These are phyloP conservation scores for Pentalonia nigronervosa DNA, from an alignment of 1,140 invertebrate species.

Conservation along the genomic window DNA sequence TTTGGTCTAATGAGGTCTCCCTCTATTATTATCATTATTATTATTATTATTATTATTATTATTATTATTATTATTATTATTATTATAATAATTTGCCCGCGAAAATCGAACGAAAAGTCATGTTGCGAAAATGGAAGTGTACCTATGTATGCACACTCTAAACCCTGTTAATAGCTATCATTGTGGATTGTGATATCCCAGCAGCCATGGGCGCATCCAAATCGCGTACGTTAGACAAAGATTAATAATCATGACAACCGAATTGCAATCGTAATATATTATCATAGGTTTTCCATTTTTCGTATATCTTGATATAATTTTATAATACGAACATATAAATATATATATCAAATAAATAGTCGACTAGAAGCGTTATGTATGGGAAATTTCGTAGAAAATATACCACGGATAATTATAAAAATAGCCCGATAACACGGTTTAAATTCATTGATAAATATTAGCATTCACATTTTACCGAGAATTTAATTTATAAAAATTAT, in stretches of 20 bases:
- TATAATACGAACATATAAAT: no score
- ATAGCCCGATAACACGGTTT: no score
- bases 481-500: no score
- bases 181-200: neutral
- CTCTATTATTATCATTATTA: neutral
- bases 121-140: neutral
- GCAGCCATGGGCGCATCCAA: neutral
- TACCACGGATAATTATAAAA: neutral
- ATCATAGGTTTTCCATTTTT: neutral
- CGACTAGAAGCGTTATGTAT: neutral
- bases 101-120: neutral
- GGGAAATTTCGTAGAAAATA: no score
- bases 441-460: no score
- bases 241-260: neutral
- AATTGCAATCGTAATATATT: neutral
- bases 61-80: no score
- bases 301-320: no score
- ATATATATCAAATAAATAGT: no score
- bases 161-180: neutral
- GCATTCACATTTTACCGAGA: no score
- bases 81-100: neutral
- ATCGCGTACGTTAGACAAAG: neutral
- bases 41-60: neutral
- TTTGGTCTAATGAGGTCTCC: constrained; percentile 11
- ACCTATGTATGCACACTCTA: neutral